Conservation (phyloP, 2,888 invertebrate genomes). For the Limenitis camilla region DNA sequence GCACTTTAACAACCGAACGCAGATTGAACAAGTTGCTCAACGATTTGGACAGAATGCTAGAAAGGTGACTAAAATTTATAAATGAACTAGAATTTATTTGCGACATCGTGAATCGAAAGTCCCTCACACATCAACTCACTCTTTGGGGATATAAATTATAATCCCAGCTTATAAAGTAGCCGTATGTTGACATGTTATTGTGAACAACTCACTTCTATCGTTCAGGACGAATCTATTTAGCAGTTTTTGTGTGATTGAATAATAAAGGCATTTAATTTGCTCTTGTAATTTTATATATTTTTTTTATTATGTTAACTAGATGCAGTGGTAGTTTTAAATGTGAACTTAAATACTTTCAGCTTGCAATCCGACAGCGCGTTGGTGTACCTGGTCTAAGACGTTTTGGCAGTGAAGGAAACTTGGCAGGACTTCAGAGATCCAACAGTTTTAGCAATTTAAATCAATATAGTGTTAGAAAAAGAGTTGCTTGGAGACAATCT, state of each 20-base stretch:
- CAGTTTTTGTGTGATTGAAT: no score
- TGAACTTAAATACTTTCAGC: slow-evolving; percentile 30
- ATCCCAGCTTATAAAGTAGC: no score
- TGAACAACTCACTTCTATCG: no score
- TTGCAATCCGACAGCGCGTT: slow-evolving; percentile 38
- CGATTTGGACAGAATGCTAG: slow-evolving; percentile 43
- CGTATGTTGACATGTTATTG: no score
- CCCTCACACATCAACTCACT: no score
- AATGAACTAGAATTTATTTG: neutral
- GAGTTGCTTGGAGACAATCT: slow-evolving; percentile 41
- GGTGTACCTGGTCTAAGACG: slow-evolving; percentile 36
- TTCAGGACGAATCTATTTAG: no score
- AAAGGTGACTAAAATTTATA: slow-evolving; percentile 33
- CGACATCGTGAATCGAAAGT: neutral
- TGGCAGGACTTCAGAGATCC: slow-evolving; percentile 38
- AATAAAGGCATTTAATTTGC: no score
- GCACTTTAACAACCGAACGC: slow-evolving; percentile 31
- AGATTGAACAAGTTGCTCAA: slow-evolving; percentile 45
- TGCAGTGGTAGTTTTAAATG: neutral
- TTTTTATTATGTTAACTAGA: no score
- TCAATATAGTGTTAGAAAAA: slow-evolving; percentile 34
- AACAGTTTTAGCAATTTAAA: slow-evolving; percentile 46
- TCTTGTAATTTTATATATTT: no score
- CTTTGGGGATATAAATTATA: no score
- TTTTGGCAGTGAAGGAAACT: slow-evolving; percentile 46